phyloP scores from a whole-genome alignment of 2,888 invertebrate genomes.

The Diaphora mendica region DNA sequence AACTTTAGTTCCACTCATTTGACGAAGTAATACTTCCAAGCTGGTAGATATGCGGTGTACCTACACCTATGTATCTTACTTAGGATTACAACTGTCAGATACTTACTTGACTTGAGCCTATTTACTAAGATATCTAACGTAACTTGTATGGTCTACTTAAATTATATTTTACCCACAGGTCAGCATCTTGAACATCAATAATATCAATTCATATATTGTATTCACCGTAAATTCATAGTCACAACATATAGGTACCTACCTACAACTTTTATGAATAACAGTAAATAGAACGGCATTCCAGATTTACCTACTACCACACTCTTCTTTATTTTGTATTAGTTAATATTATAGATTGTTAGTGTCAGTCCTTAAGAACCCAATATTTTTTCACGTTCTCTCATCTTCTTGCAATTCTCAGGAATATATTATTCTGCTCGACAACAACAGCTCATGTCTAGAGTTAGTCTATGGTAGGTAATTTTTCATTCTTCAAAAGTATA shows the following conservation, averaged over 20 bases:
- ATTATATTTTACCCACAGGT: background rate
- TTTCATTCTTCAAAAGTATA: too few species aligned
- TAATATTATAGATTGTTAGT: background rate
- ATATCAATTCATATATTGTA: background rate
- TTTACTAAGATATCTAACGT: background rate
- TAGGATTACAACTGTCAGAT: background rate
- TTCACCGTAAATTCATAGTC: background rate
- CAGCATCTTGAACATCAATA: background rate
- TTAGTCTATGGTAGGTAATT: too few species aligned
- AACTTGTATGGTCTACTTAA: background rate
- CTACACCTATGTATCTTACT: background rate
- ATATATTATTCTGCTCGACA: background rate
- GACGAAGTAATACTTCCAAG: slow-evolving; percentile 5
- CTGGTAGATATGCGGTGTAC: background rate
- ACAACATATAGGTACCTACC: background rate
- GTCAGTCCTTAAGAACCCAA: background rate
- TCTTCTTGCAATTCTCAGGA: background rate
- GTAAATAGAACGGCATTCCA: background rate
- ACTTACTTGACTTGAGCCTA: background rate
- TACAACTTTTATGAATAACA: background rate
- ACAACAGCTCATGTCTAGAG: background rate
- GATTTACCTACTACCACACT: background rate
- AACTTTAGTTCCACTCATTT: slow-evolving; percentile 5
- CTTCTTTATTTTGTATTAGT: background rate
- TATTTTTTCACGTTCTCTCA: background rate